Conservation (phyloP, 2,888 invertebrate genomes). For the Caenorhabditis parvicauda region DNA sequence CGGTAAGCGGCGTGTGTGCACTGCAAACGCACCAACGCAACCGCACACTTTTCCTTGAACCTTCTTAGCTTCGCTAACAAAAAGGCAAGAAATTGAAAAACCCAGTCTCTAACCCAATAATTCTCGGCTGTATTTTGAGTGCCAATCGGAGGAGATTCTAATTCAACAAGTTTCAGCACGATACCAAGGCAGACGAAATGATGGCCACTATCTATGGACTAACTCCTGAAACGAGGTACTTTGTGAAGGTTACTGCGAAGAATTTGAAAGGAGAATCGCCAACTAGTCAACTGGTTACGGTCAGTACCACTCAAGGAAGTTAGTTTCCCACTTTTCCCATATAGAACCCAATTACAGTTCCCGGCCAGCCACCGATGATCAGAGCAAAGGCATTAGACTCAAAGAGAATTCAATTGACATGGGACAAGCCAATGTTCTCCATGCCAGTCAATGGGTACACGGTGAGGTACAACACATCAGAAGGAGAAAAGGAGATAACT, state of each 20-base stretch:
- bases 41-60: too few relatives aligned
- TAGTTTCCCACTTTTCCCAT: slow-evolving; percentile 27
- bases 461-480: slow-evolving; percentile 81
- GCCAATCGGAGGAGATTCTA: too few relatives aligned
- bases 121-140: too few relatives aligned
- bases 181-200: slow-evolving; percentile 46
- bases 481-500: slow-evolving; percentile 43
- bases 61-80: too few relatives aligned
- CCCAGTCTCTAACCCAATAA: neutral
- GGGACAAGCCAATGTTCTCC: slow-evolving; percentile 76
- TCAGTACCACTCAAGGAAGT: slow-evolving; percentile 88
- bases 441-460: slow-evolving; percentile 71
- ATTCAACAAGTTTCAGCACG: slow-evolving; percentile 27
- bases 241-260: slow-evolving; percentile 86
- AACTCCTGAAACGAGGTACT: slow-evolving; percentile 38
- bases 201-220: slow-evolving; percentile 47
- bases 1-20: too few relatives aligned
- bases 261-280: slow-evolving; percentile 94
- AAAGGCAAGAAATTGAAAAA: neutral
- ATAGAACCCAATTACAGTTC: slow-evolving; percentile 81
- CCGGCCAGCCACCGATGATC: slow-evolving; percentile 89
- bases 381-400: slow-evolving; percentile 83
- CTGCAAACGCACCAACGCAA: too few relatives aligned
- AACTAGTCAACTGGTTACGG: slow-evolving; percentile 90
- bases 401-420: slow-evolving; percentile 83